These are phyloP conservation scores for Mythimna pallens DNA, from an alignment of 2,888 invertebrate species.

Conservation along the genomic window DNA sequence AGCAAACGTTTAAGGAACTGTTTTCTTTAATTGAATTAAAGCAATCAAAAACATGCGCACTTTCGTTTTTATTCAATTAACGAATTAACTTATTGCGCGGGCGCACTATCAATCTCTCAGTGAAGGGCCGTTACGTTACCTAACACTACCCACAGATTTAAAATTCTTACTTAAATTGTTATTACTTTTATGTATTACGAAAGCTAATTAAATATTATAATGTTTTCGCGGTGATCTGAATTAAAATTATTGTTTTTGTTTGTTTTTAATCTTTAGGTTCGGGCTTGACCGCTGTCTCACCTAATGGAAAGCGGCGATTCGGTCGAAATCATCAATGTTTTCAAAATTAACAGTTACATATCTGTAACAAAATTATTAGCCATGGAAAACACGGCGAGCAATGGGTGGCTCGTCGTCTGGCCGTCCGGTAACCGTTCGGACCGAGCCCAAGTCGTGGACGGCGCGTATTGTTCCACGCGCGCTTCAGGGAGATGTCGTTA, in stretches of 20 bases:
- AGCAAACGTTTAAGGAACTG: neutral
- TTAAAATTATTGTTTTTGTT: neutral
- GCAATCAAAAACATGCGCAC: constrained; percentile 20
- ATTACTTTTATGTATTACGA: constrained; percentile 36
- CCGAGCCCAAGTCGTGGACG: no score
- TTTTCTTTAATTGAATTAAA: constrained; percentile 37
- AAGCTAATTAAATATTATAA: constrained; percentile 38
- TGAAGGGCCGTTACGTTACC: constrained; percentile 53
- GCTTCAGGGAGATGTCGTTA: no score
- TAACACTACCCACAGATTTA: constrained; percentile 27
- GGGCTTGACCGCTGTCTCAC: no score
- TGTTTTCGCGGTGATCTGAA: constrained; percentile 1
- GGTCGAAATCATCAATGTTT: no score
- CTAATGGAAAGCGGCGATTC: no score
- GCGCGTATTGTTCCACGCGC: no score
- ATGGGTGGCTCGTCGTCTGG: no score
- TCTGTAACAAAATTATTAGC: no score
- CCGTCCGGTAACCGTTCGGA: no score
- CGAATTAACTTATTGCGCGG: constrained; percentile 26
- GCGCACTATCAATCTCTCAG: constrained; percentile 36
- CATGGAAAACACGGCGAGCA: no score
- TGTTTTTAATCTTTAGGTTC: no score
- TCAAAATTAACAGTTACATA: no score
- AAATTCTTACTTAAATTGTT: constrained; percentile 38
- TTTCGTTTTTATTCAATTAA: constrained; percentile 45